phyloP scores from a whole-genome alignment of 2,888 invertebrate genomes.

The Catocala sponsa region DNA sequence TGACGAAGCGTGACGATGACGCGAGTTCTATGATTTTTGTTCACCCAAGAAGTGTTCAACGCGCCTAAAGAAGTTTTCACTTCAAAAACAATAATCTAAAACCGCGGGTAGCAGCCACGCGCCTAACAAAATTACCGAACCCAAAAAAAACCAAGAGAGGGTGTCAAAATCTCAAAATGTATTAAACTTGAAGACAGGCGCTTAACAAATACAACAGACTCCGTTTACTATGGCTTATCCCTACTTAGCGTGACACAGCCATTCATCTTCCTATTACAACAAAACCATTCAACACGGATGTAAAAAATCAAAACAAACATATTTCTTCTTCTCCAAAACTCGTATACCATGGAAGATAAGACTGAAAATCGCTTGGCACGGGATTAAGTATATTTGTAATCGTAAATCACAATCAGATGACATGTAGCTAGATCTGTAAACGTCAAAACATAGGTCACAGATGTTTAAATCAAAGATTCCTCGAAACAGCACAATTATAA shows the following conservation, averaged over 20 bases:
- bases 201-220: constrained; percentile 2
- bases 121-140: too few relatives aligned
- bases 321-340: background rate
- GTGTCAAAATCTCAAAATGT: background rate
- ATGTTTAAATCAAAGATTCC: constrained; percentile 58
- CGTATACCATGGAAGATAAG: constrained; percentile 1
- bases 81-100: too few relatives aligned
- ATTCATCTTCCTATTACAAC: constrained; percentile 46
- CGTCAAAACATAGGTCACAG: constrained; percentile 63
- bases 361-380: constrained; percentile 23
- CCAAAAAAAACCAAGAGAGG: background rate
- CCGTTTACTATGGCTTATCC: constrained; percentile 32
- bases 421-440: constrained; percentile 52
- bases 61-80: too few relatives aligned
- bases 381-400: constrained; percentile 18
- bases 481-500: constrained; percentile 33
- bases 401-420: constrained; percentile 56
- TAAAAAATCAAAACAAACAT: constrained; percentile 13
- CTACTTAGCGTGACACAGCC: constrained; percentile 32
- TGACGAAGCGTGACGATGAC: too few relatives aligned
- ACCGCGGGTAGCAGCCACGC: too few relatives aligned
- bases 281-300: constrained; percentile 36
- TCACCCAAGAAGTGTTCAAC: too few relatives aligned
- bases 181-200: background rate
- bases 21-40: too few relatives aligned